Conservation (phyloP, 2,888 invertebrate species). For the Celastrina argiolus region DNA sequence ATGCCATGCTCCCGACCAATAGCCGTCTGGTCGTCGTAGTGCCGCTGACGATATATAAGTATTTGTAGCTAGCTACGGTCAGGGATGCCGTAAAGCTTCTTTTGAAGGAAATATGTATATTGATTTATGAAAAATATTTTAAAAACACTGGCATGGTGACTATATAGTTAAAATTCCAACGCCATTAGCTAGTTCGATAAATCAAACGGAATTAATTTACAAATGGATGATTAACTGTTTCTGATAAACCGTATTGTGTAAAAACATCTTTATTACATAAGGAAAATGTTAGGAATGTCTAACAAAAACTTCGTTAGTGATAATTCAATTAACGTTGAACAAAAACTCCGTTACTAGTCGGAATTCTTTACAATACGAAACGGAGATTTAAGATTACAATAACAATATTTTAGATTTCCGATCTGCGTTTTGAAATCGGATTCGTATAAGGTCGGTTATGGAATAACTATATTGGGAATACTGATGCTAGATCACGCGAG, state of each 20-base stretch:
- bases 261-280: slow-evolving; percentile 2
- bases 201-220: neutral
- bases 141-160: too few species aligned
- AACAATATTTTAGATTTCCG: neutral
- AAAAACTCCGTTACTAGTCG: neutral
- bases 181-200: neutral
- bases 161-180: neutral
- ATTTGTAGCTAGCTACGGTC: neutral
- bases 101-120: neutral
- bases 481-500: too few species aligned
- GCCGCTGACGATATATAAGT: too few species aligned
- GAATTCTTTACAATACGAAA: neutral
- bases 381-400: neutral
- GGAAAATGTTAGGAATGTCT: neutral
- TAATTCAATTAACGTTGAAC: neutral
- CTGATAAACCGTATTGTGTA: neutral
- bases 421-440: neutral
- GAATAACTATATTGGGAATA: too few species aligned
- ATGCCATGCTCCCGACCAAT: too few species aligned
- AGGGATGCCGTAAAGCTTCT: neutral
- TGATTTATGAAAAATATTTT: neutral
- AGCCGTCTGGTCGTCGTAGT: too few species aligned
- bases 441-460: too few species aligned
- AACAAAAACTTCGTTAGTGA: neutral
- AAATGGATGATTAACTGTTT: neutral